Evolutionary conservation across 2,797 vertebrate species (phyloP), one percentile per base, ranked within the genome.

Genomic region (Choloepus didactylus): DNA sequence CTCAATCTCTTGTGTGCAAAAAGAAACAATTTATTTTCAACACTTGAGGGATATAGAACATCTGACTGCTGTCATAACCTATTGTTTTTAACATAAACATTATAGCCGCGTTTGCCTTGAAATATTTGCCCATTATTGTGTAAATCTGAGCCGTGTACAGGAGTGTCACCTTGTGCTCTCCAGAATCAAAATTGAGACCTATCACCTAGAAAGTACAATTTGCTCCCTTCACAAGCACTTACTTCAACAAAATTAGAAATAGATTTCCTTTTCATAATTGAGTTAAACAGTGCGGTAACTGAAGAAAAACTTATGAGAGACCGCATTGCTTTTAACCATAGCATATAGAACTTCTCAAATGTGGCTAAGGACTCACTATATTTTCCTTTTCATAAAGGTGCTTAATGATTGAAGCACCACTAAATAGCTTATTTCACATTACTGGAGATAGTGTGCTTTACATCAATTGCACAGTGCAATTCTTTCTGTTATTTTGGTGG

Each of bases 41-140:
- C 97, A 96, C 96, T 98, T 97, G 98, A 98, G 97, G 95, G 97
- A 95, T 97, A 96, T 93, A 95, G 96, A 98, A 97, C 95, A 95
- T 97, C 97, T 98, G 98, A 98, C 96, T 98, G 96, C 98, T 96
- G 93, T 98, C 96, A 97, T 97, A 98, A 97, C 97, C 98, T 97
- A 96, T 98, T 98, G 98, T 98, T 98, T 98, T 98, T 98, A 98
- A 97, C 98, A 98, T 98, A 98, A 98, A 98, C 97, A 98, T 98
- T 98, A 98, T 97, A 98, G 98, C 98, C 98, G 97, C 98, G 97
- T 98, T 98, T 98, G 97, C 97, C 97, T 98, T 97, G 98, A 98
- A 98, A 97, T 98, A 98, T 97, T 97, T 98, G 97, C 97, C 98
- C 95, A 87, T 97, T 98, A 96, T 98, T 97, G 96, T 72, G 87